A percentile compares a stretch with the other conserved stretches of the same genome.
These are phyloP conservation scores for Diachasmimorpha longicaudata DNA, from an alignment of 1,140 invertebrate genomes.

Conservation along the genomic window DNA sequence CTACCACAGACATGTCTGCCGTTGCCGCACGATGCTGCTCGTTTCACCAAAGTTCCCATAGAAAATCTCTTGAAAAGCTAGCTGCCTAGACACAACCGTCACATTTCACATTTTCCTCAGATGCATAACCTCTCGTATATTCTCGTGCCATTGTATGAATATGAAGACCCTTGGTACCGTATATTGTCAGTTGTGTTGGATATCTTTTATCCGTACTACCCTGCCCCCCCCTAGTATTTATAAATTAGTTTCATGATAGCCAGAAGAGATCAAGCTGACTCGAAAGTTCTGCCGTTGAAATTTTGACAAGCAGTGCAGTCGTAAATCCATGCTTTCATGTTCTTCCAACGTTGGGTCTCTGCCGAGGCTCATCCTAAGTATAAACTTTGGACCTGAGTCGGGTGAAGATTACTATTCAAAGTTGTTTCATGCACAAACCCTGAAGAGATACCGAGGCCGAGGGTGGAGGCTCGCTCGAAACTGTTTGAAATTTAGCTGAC, in stretches of 20 bases:
- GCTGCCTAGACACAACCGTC: background rate
- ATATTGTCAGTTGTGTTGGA: background rate
- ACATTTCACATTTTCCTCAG: background rate
- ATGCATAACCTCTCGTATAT: background rate
- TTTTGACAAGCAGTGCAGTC: background rate
- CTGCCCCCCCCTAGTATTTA: background rate
- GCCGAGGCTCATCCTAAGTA: background rate
- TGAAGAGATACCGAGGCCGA: background rate
- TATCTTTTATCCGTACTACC: background rate
- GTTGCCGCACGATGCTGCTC: background rate
- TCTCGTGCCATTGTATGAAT: background rate
- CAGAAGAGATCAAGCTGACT: background rate
- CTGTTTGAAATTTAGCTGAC: conserved; percentile 11
- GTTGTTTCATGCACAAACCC: conserved; percentile 14
- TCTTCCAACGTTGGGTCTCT: background rate
- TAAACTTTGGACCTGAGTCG: conserved; percentile 15
- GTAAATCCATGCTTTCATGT: conserved; percentile 4
- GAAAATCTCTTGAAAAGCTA: conserved; percentile 7
- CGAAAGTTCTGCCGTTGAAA: background rate
- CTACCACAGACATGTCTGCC: background rate
- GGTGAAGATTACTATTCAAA: conserved; percentile 24
- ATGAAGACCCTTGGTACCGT: background rate
- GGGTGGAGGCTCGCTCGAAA: background rate
- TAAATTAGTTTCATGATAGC: background rate
- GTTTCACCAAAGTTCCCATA: background rate